phyloP scores from a whole-genome alignment of 2,797 vertebrate genomes.

The Ispidina lecontei region DNA sequence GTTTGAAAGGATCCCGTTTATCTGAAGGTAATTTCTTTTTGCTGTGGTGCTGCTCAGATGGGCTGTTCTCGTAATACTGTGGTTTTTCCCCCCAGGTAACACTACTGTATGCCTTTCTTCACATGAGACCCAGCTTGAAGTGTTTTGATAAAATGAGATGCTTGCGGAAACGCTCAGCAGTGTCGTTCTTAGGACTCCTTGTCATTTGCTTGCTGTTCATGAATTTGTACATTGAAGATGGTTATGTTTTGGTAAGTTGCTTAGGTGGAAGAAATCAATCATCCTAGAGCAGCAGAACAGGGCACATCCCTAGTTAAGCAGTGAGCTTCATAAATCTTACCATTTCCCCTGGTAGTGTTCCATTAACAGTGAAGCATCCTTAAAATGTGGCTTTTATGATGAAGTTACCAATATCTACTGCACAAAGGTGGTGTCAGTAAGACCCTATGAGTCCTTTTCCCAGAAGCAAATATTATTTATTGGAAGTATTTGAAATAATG shows the following conservation, averaged over 20 bases:
- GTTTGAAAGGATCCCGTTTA: neutral
- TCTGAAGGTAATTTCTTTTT: neutral
- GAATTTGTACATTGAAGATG: conserved; percentile 97
- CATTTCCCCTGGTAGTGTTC: neutral
- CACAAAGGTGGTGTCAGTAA: neutral
- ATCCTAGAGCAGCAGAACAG: neutral
- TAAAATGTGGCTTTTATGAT: neutral
- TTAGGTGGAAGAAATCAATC: neutral
- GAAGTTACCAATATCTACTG: neutral
- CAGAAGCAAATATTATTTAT: neutral
- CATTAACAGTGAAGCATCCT: neutral
- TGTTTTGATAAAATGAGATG: conserved; percentile 97
- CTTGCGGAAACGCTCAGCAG: conserved; percentile 92
- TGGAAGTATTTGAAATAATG: neutral
- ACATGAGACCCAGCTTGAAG: conserved; percentile 86
- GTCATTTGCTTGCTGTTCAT: conserved; percentile 94
- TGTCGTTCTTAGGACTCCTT: conserved; percentile 92
- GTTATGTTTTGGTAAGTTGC: conserved; percentile 91
- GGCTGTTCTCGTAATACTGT: conserved; percentile 5
- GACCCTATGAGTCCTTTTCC: neutral
- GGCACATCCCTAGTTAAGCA: neutral
- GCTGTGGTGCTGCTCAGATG: neutral
- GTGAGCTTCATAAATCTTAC: neutral
- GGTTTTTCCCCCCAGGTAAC: conserved; percentile 69
- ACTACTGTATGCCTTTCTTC: conserved; percentile 65